A percentile compares a stretch with the other conserved stretches of the same genome.
Conservation (phyloP, 1,140 invertebrate genomes). For the Drosophila teissieri region DNA sequence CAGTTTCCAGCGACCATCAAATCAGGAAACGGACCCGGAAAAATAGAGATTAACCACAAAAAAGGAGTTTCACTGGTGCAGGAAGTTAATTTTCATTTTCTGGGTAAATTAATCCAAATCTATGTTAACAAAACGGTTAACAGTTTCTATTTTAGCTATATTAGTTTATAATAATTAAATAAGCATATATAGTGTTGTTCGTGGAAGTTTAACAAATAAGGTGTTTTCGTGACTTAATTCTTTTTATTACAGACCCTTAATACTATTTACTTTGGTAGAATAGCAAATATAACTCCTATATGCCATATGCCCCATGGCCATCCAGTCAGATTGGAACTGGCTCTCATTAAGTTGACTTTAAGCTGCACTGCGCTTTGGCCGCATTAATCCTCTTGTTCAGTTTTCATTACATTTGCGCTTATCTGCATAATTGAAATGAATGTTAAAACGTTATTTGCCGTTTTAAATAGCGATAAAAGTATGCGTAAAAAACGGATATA, state of each 20-base stretch:
- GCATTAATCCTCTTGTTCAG: constrained; percentile 76
- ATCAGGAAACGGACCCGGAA: constrained; percentile 19
- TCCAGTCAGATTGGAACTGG: constrained; percentile 37
- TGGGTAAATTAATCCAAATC: too few relatives aligned
- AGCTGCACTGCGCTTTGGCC: constrained; percentile 53
- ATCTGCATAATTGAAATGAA: constrained; percentile 81
- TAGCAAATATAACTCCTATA: too few relatives aligned
- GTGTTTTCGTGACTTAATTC: too few relatives aligned
- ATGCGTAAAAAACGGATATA: constrained; percentile 14
- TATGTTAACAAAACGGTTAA: too few relatives aligned
- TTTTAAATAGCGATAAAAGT: constrained; percentile 43
- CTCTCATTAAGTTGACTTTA: constrained; percentile 78
- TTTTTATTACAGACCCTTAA: too few relatives aligned
- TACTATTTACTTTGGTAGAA: too few relatives aligned
- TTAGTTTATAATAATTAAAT: too few relatives aligned
- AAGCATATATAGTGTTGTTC: too few relatives aligned
- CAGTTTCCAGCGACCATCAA: constrained; percentile 8
- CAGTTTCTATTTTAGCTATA: too few relatives aligned
- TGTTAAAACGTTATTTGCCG: constrained; percentile 69
- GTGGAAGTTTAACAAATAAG: too few relatives aligned
- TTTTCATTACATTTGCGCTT: constrained; percentile 80
- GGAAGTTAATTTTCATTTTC: background rate
- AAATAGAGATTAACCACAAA: constrained; percentile 17
- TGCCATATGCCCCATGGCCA: background rate
- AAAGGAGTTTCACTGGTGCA: background rate